Percentiles rank a stretch among this genome's conserved stretches.
Evolutionary conservation across 2,797 vertebrate genomes (phyloP).

Genomic region (Neomorphus geoffroyi): DNA sequence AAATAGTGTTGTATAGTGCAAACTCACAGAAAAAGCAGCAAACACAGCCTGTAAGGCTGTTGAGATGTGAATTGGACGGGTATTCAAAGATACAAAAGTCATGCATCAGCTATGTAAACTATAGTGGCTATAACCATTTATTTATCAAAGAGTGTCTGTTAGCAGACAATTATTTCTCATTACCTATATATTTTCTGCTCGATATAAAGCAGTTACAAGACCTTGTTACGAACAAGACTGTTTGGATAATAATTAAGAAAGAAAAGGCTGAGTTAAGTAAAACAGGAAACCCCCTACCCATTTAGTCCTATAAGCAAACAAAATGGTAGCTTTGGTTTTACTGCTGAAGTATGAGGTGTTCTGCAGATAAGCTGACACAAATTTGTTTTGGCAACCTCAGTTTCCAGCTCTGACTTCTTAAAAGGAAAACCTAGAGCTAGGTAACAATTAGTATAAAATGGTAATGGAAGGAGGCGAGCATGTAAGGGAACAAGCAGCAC

Average conservation of each 20-base stretch:
- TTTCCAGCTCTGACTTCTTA: background rate
- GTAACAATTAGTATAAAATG: background rate
- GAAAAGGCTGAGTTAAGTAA: background rate
- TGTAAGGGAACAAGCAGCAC: background rate
- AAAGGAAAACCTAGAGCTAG: background rate
- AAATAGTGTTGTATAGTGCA: background rate
- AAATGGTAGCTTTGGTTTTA: background rate
- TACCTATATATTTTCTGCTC: background rate
- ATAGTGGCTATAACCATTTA: background rate
- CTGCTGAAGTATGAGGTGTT: background rate
- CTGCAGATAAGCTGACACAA: background rate
- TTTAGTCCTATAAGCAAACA: background rate
- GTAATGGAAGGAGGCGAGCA: background rate
- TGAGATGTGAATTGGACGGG: background rate
- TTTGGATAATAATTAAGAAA: background rate
- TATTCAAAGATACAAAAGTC: background rate
- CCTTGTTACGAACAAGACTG: background rate
- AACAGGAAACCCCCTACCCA: fast-evolving
- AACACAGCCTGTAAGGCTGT: background rate
- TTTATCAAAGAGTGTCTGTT: background rate
- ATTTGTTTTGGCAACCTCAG: background rate
- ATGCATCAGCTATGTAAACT: background rate
- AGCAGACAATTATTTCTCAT: background rate
- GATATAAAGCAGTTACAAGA: background rate
- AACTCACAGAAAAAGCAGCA: background rate